These are phyloP conservation scores for Scrobipalpa atriplicella DNA, from an alignment of 2,888 invertebrate genomes.

Conservation along the genomic window DNA sequence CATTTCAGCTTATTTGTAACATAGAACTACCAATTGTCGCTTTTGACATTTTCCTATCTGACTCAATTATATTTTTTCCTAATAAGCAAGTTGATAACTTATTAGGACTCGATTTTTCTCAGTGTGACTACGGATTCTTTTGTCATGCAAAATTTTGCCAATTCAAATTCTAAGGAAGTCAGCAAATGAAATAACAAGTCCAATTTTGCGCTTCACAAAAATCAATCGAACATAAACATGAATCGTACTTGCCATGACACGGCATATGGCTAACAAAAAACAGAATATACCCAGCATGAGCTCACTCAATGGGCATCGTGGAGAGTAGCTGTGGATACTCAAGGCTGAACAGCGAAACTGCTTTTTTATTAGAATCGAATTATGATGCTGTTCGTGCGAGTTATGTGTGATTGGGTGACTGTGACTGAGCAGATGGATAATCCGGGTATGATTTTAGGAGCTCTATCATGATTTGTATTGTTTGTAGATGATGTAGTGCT, in stretches of 20 bases:
- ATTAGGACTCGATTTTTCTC: too few species aligned
- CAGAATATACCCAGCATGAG: slow-evolving; percentile 29
- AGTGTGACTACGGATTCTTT: slow-evolving; percentile 36
- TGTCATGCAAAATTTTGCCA: background rate
- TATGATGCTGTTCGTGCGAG: background rate
- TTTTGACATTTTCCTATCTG: too few species aligned
- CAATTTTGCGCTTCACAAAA: slow-evolving; percentile 14
- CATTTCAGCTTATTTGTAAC: too few species aligned
- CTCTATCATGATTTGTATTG: too few species aligned
- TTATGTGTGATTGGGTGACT: background rate
- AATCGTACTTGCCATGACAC: slow-evolving; percentile 5
- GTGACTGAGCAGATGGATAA: too few species aligned
- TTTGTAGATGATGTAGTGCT: too few species aligned
- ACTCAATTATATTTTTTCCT: too few species aligned
- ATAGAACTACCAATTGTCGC: too few species aligned
- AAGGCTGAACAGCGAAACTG: slow-evolving; percentile 22
- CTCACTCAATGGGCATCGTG: slow-evolving; percentile 31
- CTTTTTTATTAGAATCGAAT: slow-evolving; percentile 17
- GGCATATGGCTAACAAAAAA: slow-evolving; percentile 30
- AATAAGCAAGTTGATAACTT: too few species aligned
- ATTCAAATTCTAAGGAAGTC: background rate
- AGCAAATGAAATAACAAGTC: background rate
- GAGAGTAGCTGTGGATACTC: slow-evolving; percentile 13
- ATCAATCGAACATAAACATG: slow-evolving; percentile 15
- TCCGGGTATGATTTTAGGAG: too few species aligned